phyloP scores from a whole-genome alignment of 2,888 invertebrate species.

The Drosophila robusta region DNA sequence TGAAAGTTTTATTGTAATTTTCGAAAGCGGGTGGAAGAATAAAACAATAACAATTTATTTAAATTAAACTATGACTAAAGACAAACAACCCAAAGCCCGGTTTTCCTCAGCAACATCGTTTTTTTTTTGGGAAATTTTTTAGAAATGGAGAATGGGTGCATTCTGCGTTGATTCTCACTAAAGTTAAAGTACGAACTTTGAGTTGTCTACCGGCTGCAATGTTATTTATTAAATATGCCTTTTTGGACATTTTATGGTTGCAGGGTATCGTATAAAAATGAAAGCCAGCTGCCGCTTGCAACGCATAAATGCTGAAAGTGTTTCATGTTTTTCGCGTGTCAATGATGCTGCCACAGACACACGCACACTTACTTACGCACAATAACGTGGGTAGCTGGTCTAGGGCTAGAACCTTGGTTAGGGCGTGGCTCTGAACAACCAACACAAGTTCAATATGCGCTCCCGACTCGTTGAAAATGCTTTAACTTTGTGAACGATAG shows the following conservation, averaged over 20 bases:
- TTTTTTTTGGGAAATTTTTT: too few relatives aligned
- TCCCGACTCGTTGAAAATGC: constrained; percentile 68
- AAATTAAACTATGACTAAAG: too few relatives aligned
- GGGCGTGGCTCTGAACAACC: constrained; percentile 21
- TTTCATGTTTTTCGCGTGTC: constrained; percentile 55
- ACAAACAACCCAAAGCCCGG: too few relatives aligned
- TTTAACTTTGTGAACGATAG: constrained; percentile 56
- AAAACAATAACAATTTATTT: too few relatives aligned
- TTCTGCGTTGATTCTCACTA: too few relatives aligned
- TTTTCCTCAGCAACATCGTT: too few relatives aligned
- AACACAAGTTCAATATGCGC: constrained; percentile 48
- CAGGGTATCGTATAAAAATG: constrained; percentile 37
- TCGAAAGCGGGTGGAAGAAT: too few relatives aligned
- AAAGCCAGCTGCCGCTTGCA: constrained; percentile 36
- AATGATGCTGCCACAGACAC: constrained; percentile 35
- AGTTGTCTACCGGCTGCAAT: neutral
- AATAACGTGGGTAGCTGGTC: constrained; percentile 19
- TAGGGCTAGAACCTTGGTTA: neutral
- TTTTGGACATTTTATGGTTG: neutral
- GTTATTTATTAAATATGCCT: neutral
- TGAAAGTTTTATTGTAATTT: too few relatives aligned
- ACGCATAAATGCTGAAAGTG: constrained; percentile 54
- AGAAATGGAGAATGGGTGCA: too few relatives aligned
- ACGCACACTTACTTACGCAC: constrained; percentile 15
- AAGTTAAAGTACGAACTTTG: neutral